These are phyloP conservation scores for Ictalurus furcatus DNA, from an alignment of 2,113 vertebrate species.

Conservation along the genomic window DNA sequence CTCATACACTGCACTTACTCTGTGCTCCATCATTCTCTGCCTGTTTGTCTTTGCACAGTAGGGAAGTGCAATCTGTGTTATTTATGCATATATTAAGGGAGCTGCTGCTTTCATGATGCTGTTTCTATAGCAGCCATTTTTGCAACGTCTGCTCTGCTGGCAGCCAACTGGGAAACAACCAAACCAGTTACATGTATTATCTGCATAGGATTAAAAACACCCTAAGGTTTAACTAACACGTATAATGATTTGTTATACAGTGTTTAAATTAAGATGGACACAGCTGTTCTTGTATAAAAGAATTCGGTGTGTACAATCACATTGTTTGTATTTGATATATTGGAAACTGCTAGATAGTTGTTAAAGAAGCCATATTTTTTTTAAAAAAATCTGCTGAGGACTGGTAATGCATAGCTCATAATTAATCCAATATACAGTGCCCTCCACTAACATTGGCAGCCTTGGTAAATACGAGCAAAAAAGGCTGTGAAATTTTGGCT, in stretches of 20 bases:
- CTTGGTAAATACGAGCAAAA: too few relatives aligned
- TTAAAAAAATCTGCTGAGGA: too few relatives aligned
- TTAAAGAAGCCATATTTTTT: background rate
- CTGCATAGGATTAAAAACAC: background rate
- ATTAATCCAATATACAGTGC: too few relatives aligned
- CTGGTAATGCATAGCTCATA: too few relatives aligned
- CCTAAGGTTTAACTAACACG: background rate
- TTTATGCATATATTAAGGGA: background rate
- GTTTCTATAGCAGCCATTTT: constrained; percentile 28
- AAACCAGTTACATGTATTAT: background rate
- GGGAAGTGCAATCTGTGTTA: background rate
- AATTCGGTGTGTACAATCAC: background rate
- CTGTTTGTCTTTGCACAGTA: background rate
- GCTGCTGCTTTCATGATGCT: background rate
- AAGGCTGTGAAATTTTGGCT: too few relatives aligned
- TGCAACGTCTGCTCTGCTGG: background rate
- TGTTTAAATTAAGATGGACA: background rate
- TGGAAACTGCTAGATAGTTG: background rate
- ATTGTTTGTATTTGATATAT: too few relatives aligned
- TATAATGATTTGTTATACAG: background rate
- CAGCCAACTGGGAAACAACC: background rate
- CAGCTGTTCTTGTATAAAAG: background rate
- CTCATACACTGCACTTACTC: constrained; percentile 13
- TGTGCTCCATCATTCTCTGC: constrained; percentile 38
- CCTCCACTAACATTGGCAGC: too few relatives aligned